phyloP scores from a whole-genome alignment of 1,140 invertebrate species.

The Theocolax elegans region DNA sequence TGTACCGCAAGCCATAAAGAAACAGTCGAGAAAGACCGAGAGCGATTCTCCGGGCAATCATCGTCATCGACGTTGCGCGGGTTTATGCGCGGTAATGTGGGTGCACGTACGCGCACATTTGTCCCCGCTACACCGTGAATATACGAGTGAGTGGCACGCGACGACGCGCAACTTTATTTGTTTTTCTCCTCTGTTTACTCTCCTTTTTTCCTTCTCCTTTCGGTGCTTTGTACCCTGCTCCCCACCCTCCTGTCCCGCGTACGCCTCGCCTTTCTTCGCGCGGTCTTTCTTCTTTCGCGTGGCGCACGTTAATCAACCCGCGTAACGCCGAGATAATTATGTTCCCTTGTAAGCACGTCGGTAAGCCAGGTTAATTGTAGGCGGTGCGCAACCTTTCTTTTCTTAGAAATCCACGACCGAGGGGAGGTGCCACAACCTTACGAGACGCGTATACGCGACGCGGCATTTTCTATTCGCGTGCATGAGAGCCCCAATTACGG shows the following conservation, averaged over 20 bases:
- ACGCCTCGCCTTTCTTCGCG: too few relatives aligned
- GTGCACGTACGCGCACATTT: not conserved
- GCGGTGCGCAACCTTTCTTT: not conserved
- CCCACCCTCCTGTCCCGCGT: not conserved
- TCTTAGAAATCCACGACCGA: slow-evolving; percentile 1
- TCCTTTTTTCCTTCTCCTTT: slow-evolving; percentile 6
- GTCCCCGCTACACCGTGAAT: not conserved
- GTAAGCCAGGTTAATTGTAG: slow-evolving; percentile 19
- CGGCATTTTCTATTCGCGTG: not conserved
- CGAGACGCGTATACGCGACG: not conserved
- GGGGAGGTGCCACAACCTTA: not conserved
- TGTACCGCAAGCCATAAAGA: too few relatives aligned
- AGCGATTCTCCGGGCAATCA: slow-evolving; percentile 34
- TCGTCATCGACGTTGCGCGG: slow-evolving; percentile 21
- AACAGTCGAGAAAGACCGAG: slow-evolving; percentile 26
- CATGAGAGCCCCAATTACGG: slow-evolving; percentile 12
- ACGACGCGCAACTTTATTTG: slow-evolving; percentile 26
- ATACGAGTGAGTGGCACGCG: slow-evolving; percentile 2
- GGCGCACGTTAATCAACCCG: slow-evolving; percentile 5
- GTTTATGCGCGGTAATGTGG: not conserved
- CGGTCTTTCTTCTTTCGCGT: slow-evolving; percentile 10
- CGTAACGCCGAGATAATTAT: slow-evolving; percentile 2
- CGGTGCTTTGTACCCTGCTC: not conserved
- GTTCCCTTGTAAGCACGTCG: not conserved
- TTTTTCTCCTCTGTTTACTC: slow-evolving; percentile 23